Base-by-base conservation (phyloP, 2,888 invertebrate genomes). In the Iselma pallidipennis region DNA sequence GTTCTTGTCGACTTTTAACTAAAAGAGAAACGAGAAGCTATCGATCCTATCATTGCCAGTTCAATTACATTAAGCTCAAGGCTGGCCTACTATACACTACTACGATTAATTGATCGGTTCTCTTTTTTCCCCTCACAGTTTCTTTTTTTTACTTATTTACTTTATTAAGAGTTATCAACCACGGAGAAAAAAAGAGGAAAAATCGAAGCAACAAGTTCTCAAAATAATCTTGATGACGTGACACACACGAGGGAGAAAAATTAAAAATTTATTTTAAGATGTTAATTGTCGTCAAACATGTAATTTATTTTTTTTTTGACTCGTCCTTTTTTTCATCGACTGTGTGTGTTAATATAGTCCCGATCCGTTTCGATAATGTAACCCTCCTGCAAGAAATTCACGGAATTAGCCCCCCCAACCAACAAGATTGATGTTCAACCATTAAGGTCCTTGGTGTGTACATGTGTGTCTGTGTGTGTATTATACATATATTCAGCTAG, bases 401-500 rank as follows among this genome's bases (percentile, higher is more conserved):
- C 12, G 4, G 10, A 19, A 42, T 19, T 33, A 14, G 33, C 5
- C 5, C 33, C 14, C 16, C 14, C 14, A 33, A 14, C 16, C 42
- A 19, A 42, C 42, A 45, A 45, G 45, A 45, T 45, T 45, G 45
- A 45, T 45, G 45, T 12, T 4, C 10, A 3, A 23, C 45, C 23
- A 45, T 45, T 45, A 23, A 23, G 6, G 56, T 45, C 56, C 59
- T 63, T 63, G 56, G 55, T 31, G 45, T 12, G n/a, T n/a, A n/a
- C n/a, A n/a, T n/a, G n/a, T n/a, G n/a, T n/a, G n/a, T n/a, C n/a
- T n/a, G n/a, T n/a, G n/a, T n/a, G n/a, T n/a, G n/a, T n/a, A n/a
- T n/a, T n/a, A 49, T 52, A 29, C 29, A 56, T 56, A 59, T 63
- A 59, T 59, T 63, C 59, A 42, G 45, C 53, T 59, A 52, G 51